Base-by-base conservation (phyloP, 1,140 invertebrate genomes). In the Lasioglossum albipes region DNA sequence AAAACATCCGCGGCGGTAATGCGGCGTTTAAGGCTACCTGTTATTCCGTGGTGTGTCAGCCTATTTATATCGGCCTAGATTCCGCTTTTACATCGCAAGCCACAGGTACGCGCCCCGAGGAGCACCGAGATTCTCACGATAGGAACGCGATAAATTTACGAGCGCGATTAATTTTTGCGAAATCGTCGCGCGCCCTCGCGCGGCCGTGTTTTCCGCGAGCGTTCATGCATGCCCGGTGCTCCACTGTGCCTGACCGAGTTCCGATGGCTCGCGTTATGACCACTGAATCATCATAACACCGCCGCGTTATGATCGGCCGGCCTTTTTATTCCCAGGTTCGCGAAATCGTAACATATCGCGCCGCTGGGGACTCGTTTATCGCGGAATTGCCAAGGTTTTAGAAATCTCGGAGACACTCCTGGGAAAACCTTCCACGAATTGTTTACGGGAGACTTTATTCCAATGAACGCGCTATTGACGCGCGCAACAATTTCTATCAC, bases 51-150 rank as follows among this genome's bases (percentile, higher is more conserved):
- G 83, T 90, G 89, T 90, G 87, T 90, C 92, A 91, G 90, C 92
- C 92, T 93, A 93, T 93, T 93, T 93, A 92, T 93, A 93, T 93
- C 90, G 92, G 91, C 92, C 92, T 93, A 93, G 91, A 93, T 93
- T 93, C 91, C 91, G 88, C 90, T 91, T 92, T 93, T 91, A 91
- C 89, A 91, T 87, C 87, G 88, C 89, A 86, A 89, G 82, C 83
- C 86, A 83, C 84, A 89, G 83, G 83, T 86, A 83, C 84, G 84
- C 84, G 85, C 84, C 87, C 82, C 87, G 86, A 88, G 78, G 81
- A 87, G 83, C 86, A 78, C n/a, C 80, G 82, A 82, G 86, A 92
- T 92, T 92, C 91, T 92, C 91, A 91, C 91, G 91, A 91, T 91
- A 88, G 74, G 69, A 89, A 89, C 83, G 72, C 79, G 86, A 89